Conservation (phyloP, 2,888 invertebrate genomes). For the Hirtodrosophila confusa region DNA sequence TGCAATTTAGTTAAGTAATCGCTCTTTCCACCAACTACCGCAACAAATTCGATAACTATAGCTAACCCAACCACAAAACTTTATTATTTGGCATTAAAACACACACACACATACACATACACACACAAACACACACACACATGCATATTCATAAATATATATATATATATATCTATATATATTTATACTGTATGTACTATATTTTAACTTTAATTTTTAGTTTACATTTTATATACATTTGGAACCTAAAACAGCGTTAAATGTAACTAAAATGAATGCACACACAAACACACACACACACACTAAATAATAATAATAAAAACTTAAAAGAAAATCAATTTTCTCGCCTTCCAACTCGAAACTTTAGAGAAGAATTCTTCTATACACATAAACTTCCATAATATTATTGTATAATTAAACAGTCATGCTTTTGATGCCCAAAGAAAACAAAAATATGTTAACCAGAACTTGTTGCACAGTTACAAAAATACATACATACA, state of each 20-base stretch:
- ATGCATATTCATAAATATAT: conserved; percentile 30
- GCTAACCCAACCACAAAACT: conserved; percentile 24
- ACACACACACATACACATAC: conserved; percentile 31
- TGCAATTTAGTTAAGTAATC: conserved; percentile 81
- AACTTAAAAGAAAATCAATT: conserved; percentile 17
- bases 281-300: conserved; percentile 7
- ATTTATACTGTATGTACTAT: conserved; percentile 49
- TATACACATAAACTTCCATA: conserved; percentile 36
- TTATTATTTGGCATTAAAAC: conserved; percentile 61
- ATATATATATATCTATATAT: conserved; percentile 18
- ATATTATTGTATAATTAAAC: conserved; percentile 56
- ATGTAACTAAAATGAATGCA: conserved; percentile 23
- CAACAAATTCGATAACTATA: conserved; percentile 30
- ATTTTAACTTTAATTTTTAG: conserved; percentile 66
- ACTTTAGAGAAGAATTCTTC: conserved; percentile 26
- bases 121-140: conserved; percentile 22
- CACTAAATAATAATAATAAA: conserved; percentile 1
- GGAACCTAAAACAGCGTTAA: conserved; percentile 20
- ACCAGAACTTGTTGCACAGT: conserved; percentile 43
- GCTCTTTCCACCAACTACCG: conserved; percentile 42
- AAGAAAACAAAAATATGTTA: conserved; percentile 51
- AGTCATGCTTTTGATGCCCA: conserved; percentile 77
- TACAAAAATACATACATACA: no score
- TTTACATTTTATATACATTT: conserved; percentile 52
- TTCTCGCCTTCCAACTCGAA: conserved; percentile 58